Evolutionary conservation across 2,888 invertebrate genomes (phyloP), one percentile per base, ranked within the genome.

Genomic region (Troides helena): DNA sequence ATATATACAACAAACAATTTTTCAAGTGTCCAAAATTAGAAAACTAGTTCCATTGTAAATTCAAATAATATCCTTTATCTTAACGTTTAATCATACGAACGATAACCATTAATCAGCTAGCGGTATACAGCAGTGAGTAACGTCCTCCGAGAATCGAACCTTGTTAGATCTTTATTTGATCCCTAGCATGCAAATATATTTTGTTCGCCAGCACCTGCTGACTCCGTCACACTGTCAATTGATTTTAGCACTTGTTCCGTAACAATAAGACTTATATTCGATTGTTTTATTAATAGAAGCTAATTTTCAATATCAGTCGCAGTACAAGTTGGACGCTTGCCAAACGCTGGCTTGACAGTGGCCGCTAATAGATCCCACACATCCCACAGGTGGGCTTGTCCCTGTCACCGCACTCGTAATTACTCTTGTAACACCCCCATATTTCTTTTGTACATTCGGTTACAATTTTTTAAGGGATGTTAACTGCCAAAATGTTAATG

Each of bases 321-420:
- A 65, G 56, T 61, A 36, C 43, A 30, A 39, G 25, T 46, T 69
- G 69, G 69, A 56, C 43, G n/a, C 12, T 61, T 57, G 69, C 69
- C 69, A 69, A 65, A 46, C 53, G n/a, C 58, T 53, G 63, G 50
- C 60, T 66, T 66, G 65, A 65, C 65, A 69, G 69, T 46, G 62
- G 65, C 56, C 62, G 62, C 65, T 69, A 59, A 69, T 69, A 69
- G 69, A 69, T 62, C 30, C 62, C 65, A 59, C 65, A 46, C 36
- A 25, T 30, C 62, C 69, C 69, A 69, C 69, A 69, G 69, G 69
- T 69, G 69, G 65, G 62, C 65, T 43, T 65, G 69, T 65, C 56
- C 17, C 56, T 69, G 61, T 65, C 65, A 39, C 61, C 62, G 60
- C 64, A 23, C 21, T 17, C 25, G 39, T 59, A 68, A 67, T 57